Percentiles rank a stretch among this genome's conserved stretches.
Conservation (phyloP, 1,140 invertebrate species). For the Chymomyza costata region DNA sequence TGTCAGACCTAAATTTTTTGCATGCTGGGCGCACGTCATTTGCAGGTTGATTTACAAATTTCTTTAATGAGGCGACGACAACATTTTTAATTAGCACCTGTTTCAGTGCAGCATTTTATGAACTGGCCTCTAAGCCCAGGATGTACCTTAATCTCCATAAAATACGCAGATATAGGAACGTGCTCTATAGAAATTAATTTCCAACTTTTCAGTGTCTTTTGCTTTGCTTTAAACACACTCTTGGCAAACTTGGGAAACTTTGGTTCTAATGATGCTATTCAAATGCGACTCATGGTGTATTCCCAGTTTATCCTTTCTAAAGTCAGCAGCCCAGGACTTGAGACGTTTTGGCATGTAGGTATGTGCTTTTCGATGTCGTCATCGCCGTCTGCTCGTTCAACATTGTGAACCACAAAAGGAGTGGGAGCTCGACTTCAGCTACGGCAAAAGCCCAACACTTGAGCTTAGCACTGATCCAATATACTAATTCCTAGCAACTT, state of each 20-base stretch:
- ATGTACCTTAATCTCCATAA: conserved; percentile 47
- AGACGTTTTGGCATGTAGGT: conserved; percentile 21
- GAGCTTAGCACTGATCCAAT: conserved; percentile 39
- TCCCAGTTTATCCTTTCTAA: background rate
- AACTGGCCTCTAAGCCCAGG: background rate
- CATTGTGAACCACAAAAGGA: conserved; percentile 28
- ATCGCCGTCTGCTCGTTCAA: conserved; percentile 1
- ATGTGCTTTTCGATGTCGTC: background rate
- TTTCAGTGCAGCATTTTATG: conserved; percentile 21
- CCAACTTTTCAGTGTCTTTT: conserved; percentile 25
- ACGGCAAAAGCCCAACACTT: background rate
- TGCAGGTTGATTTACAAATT: conserved; percentile 64
- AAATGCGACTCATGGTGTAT: conserved; percentile 29
- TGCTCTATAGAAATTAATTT: conserved; percentile 51
- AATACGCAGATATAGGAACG: conserved; percentile 33
- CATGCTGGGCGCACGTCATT: conserved; percentile 41
- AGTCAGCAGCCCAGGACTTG: background rate
- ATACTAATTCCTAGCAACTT: conserved; percentile 39
- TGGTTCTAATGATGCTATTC: conserved; percentile 37
- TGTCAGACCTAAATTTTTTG: conserved; percentile 13
- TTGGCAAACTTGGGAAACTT: conserved; percentile 26
- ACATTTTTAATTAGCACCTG: conserved; percentile 72
- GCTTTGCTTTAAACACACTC: conserved; percentile 25
- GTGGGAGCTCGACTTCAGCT: too few species aligned
- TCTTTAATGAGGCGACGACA: conserved; percentile 63